Evolutionary conservation across 2,113 vertebrate genomes (phyloP).

Genomic region (Forbesichthys agassizii): DNA sequence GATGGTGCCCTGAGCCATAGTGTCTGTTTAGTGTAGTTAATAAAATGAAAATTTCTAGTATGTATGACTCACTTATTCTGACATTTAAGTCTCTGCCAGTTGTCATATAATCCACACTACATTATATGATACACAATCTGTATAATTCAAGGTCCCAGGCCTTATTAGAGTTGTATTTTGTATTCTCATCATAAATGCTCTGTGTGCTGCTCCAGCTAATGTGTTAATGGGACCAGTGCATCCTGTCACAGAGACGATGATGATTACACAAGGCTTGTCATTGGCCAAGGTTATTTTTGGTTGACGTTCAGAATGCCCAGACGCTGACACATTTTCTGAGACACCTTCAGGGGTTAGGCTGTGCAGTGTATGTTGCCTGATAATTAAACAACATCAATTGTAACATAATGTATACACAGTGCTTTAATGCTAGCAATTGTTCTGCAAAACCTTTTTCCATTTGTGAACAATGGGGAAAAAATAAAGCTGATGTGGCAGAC

Average conservation of each 20-base stretch:
- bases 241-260: background rate
- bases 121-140: conserved; percentile 18
- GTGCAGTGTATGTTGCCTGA: no score
- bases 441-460: no score
- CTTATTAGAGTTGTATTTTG: conserved; percentile 16
- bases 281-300: background rate
- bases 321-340: background rate
- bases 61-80: conserved; percentile 33
- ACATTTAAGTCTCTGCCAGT: conserved; percentile 24
- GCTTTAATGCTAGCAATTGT: no score
- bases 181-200: conserved; percentile 11
- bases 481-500: no score
- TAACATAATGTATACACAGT: no score
- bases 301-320: background rate
- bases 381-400: no score
- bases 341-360: background rate
- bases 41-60: background rate
- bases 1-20: conserved; percentile 3
- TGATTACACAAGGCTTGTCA: conserved; percentile 18
- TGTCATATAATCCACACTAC: conserved; percentile 21
- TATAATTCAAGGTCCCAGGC: conserved; percentile 24
- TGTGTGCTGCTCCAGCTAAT: background rate
- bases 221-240: conserved; percentile 4
- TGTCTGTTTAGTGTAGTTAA: conserved; percentile 8
- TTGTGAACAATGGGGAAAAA: no score